A percentile compares a stretch with the other conserved stretches of the same genome.
phyloP scores from a whole-genome alignment of 2,888 invertebrate species.

The Drosophila picticornis region DNA sequence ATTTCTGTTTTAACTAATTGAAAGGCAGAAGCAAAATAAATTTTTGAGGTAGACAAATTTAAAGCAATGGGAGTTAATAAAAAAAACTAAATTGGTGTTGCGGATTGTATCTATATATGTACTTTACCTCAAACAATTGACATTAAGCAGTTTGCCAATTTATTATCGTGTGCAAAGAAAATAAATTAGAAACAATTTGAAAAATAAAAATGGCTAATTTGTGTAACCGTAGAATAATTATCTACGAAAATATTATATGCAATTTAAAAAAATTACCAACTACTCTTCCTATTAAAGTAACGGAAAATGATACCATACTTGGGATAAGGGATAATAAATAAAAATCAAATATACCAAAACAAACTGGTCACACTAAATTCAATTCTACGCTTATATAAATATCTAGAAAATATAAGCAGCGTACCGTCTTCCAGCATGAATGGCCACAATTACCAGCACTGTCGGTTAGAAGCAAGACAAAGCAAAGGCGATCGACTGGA shows the following conservation, averaged over 20 bases:
- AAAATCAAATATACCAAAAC: neutral
- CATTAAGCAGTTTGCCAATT: neutral
- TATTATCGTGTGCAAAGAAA: neutral
- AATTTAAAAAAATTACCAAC: neutral
- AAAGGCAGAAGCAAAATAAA: neutral
- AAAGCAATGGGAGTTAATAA: neutral
- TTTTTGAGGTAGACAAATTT: neutral
- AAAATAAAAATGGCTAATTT: neutral
- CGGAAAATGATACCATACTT: neutral
- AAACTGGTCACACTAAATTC: conserved; percentile 1
- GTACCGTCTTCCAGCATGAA: neutral
- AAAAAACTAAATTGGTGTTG: neutral
- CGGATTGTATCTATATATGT: neutral
- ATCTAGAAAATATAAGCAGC: neutral
- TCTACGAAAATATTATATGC: neutral
- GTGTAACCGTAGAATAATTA: neutral
- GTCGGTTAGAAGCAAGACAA: neutral
- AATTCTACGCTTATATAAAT: neutral
- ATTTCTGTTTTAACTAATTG: neutral
- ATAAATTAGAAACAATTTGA: neutral
- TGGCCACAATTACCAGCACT: conserved; percentile 1
- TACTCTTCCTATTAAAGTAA: neutral
- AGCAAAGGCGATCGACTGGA: neutral
- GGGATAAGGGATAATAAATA: neutral
- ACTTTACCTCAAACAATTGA: neutral